These are phyloP conservation scores for Cylindroiulus punctatus DNA, from an alignment of 2,888 invertebrate species.

Conservation along the genomic window DNA sequence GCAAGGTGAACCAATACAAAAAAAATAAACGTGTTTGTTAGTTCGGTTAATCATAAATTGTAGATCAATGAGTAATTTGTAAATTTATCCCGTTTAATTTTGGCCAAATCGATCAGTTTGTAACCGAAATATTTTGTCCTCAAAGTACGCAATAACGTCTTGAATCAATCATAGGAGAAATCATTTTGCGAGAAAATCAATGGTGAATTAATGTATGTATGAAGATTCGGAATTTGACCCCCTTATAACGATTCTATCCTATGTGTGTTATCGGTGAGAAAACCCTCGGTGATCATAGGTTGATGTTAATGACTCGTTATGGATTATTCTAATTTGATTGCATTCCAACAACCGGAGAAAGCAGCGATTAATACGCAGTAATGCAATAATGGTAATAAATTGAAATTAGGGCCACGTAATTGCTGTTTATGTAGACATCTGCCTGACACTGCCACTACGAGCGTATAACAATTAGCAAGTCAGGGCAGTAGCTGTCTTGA, in stretches of 20 bases:
- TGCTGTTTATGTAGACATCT: neutral
- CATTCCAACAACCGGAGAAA: neutral
- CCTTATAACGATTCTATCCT: neutral
- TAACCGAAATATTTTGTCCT: too few species aligned
- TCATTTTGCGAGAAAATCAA: neutral
- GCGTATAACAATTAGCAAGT: slow-evolving; percentile 27
- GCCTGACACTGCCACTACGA: neutral
- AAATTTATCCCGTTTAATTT: neutral
- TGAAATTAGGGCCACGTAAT: slow-evolving; percentile 19
- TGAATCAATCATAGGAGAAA: too few species aligned
- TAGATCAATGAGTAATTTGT: neutral
- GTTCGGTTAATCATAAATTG: neutral
- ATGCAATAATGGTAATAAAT: slow-evolving; percentile 25
- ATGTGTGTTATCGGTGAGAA: neutral
- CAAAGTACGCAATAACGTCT: too few species aligned
- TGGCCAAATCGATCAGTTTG: neutral
- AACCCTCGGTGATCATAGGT: neutral
- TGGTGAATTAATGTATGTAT: neutral
- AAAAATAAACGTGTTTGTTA: too few species aligned
- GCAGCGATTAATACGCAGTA: slow-evolving; percentile 15
- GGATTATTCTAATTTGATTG: slow-evolving; percentile 17
- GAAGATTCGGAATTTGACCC: neutral
- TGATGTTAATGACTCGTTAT: neutral
- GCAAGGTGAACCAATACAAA: neutral
- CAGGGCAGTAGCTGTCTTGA: neutral